Evolutionary conservation across 2,888 invertebrate species (phyloP), one percentile per base, ranked within the genome.

Genomic region (Archips crataeganus): DNA sequence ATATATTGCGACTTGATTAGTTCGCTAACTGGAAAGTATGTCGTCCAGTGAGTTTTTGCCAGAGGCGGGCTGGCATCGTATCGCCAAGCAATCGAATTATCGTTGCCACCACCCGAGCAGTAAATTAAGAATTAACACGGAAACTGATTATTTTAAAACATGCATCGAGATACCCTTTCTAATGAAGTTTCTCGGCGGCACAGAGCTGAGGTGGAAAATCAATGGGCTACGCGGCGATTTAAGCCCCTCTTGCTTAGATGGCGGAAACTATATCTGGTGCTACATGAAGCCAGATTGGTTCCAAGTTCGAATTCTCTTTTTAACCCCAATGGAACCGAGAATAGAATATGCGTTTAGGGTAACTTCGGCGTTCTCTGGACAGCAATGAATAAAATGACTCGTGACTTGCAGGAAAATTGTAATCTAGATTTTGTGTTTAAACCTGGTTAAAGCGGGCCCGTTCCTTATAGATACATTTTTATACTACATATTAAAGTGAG

Each of bases 61-160:
- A 69, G 65, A 65, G 63, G 72, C 76, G 34, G 60, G 79, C 70
- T 57, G 81, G 85, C 85, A 76, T 80, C 83, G 83, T 82, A 86
- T 85, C 87, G 82, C 78, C 79, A 82, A 80, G 77, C 88, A 90
- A 94, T 93, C 92, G 87, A 89, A 87, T 94, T 93, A 91, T 85
- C 84, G 80, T 80, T 82, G 86, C 86, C 87, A 86, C 88, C 92
- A 93, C 84, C 94, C 86, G 88, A 87, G 90, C 94, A 94, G 93
- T 89, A 94, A 94, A 94, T 94, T 91, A 94, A 92, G 90, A 94
- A 93, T 94, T 94, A 93, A 87, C 91, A 90, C 87, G 90, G 86
- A 89, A 90, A 82, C 86, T 88, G 89, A 90, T 93, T 89, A 93
- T 94, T 94, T 93, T 93, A 94, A 94, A 94, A 93, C 93, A 92